phyloP scores from a whole-genome alignment of 2,113 vertebrate species.

The Microtus richardsoni region DNA sequence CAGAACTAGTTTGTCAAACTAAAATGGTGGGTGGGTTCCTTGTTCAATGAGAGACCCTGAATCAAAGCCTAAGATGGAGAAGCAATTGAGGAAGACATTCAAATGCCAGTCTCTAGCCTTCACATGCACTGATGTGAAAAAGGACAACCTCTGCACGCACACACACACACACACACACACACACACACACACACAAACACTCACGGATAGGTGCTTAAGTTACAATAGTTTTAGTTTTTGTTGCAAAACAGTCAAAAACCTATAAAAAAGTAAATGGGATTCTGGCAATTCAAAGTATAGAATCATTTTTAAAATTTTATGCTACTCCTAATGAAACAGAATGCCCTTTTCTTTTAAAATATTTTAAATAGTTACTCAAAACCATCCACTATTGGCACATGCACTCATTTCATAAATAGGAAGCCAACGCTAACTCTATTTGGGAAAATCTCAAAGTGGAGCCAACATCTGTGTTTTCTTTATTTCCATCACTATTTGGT shows the following conservation, averaged over 20 bases:
- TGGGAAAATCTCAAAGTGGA: background rate
- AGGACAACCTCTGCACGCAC: no score
- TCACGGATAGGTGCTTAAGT: background rate
- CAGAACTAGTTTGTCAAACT: no score
- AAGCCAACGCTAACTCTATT: background rate
- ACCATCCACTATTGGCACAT: background rate
- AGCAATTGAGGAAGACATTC: background rate
- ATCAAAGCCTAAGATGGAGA: background rate
- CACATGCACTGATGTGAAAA: background rate
- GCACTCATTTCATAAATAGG: background rate
- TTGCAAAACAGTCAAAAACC: background rate
- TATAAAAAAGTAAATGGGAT: background rate
- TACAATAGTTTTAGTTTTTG: background rate
- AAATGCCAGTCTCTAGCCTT: no score
- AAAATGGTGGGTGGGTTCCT: no score
- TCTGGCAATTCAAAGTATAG: background rate
- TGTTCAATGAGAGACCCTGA: no score
- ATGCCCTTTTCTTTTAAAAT: slow-evolving; percentile 16
- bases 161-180: background rate
- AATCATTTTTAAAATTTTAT: background rate
- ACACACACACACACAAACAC: no score
- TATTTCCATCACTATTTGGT: slow-evolving; percentile 21
- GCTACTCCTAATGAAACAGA: slow-evolving; percentile 6
- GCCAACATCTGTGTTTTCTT: background rate
- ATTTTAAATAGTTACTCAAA: background rate